Base-by-base conservation (phyloP, 2,797 vertebrate genomes). In the Tenualosa thibaudeaui region DNA sequence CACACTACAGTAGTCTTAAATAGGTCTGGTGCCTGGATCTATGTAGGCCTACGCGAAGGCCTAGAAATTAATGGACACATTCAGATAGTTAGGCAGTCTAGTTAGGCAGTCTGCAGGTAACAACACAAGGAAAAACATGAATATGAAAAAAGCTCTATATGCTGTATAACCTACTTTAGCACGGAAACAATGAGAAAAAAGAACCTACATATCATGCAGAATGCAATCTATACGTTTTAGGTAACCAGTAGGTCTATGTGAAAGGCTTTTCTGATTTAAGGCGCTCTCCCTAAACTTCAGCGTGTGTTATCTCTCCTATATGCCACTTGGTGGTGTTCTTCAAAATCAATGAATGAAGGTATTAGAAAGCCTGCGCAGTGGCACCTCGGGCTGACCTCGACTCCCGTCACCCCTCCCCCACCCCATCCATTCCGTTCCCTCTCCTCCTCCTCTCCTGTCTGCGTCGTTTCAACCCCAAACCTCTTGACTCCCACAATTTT, bases 301-400 rank as follows among this genome's bases (percentile, higher is more conserved):
- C 93, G 89, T 95, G 89, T 97, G 97, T 97, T 97, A 96, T 97
- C 97, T 95, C 97, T 95, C 91, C 94, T 94, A 90, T 93, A 95
- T 96, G 96, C 97, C 97, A 96, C 97, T 97, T 96, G 96, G 97
- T 97, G 97, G 96, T 96, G 97, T 96, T 95, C 94, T 93, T 94
- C 93, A 94, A 95, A 94, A 93, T 94, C 91, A 94, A 94, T 91
- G 94, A 95, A 95, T 92, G 95, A 89, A 95, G 93, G 94, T 94
- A 93, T 95, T 92, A 92, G 92, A 81, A 65, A 86, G 92, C 93
- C 91, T 90, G 90, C 90, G 91, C 89, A 93, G 90, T 93, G 90
- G 92, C 95, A 95, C 94, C 92, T 93, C 91, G 87, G 90, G 88
- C 92, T 94, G 93, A 94, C 95, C 94, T 92, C 94, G 91, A 92